Evolutionary conservation across 2,888 invertebrate genomes (phyloP).

Genomic region (Anoplius nigerrimus): DNA sequence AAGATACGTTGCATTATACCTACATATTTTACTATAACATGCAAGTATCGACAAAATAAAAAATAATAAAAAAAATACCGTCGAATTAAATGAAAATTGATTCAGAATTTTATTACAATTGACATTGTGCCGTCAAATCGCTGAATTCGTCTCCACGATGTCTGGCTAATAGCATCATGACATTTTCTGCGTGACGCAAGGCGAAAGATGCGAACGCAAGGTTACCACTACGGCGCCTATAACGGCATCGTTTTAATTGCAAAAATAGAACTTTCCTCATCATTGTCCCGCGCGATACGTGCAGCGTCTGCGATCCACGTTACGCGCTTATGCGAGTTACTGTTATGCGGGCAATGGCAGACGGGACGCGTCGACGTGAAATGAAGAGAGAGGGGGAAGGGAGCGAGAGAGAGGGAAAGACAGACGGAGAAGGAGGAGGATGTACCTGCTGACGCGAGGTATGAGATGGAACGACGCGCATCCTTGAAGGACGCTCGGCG

Average conservation of each 20-base stretch:
- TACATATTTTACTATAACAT: too few species aligned
- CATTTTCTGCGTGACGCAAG: background rate
- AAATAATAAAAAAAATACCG: too few species aligned
- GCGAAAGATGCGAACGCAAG: background rate
- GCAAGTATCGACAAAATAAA: too few species aligned
- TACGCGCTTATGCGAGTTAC: conserved; percentile 42
- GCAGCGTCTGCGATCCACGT: conserved; percentile 30
- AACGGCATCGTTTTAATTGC: conserved; percentile 28
- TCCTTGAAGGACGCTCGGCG: background rate
- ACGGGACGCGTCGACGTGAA: conserved; percentile 12
- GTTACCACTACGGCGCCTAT: background rate
- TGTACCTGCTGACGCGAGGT: background rate
- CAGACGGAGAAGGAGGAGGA: conserved; percentile 5
- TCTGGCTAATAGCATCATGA: too few species aligned
- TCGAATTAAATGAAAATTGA: too few species aligned
- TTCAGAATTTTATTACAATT: too few species aligned
- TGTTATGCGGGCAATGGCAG: conserved; percentile 38
- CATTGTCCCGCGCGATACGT: conserved; percentile 22
- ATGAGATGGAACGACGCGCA: conserved; percentile 6
- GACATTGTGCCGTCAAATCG: too few species aligned
- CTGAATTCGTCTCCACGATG: too few species aligned
- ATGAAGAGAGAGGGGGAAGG: background rate
- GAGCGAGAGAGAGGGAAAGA: background rate
- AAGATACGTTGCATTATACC: too few species aligned
- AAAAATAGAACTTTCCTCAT: conserved; percentile 37